Evolutionary conservation across 2,888 invertebrate species (phyloP).

Genomic region (Alloplasta piceator): DNA sequence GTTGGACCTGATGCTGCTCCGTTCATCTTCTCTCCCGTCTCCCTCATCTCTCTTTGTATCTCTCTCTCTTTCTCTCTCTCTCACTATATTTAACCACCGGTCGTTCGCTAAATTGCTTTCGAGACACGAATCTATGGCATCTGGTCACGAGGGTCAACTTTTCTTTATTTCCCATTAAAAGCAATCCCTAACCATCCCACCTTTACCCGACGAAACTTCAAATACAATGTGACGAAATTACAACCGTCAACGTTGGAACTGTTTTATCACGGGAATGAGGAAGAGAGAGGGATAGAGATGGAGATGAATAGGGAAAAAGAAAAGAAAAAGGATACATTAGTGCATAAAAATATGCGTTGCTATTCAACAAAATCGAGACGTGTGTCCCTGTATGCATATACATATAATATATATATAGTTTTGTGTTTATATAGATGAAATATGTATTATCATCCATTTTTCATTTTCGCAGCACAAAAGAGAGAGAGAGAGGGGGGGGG

Average conservation of each 20-base stretch:
- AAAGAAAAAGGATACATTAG: neutral
- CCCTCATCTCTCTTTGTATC: neutral
- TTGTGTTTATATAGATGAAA: neutral
- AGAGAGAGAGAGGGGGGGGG: neutral
- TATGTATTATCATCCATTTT: conserved; percentile 3
- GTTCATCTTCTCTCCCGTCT: conserved; percentile 12
- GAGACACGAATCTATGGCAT: conserved; percentile 50
- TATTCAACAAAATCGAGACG: neutral
- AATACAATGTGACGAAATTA: conserved; percentile 17
- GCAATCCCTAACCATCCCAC: neutral
- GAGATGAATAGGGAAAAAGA: neutral
- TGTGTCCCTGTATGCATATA: neutral
- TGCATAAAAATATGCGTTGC: conserved; percentile 9
- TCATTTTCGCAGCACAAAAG: conserved; percentile 13
- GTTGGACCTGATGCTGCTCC: conserved; percentile 24
- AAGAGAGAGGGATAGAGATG: neutral
- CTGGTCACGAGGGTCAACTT: conserved; percentile 48
- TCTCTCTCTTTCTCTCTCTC: conserved; percentile 15
- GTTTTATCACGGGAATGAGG: neutral
- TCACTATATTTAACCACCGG: conserved; percentile 13
- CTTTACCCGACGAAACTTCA: neutral
- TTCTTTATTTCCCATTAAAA: conserved; percentile 49
- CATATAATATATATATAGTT: neutral
- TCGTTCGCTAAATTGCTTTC: conserved; percentile 52
- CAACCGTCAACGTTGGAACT: neutral